Evolutionary conservation across 2,113 vertebrate species (phyloP).

Genomic region (Coptodon rendalli): DNA sequence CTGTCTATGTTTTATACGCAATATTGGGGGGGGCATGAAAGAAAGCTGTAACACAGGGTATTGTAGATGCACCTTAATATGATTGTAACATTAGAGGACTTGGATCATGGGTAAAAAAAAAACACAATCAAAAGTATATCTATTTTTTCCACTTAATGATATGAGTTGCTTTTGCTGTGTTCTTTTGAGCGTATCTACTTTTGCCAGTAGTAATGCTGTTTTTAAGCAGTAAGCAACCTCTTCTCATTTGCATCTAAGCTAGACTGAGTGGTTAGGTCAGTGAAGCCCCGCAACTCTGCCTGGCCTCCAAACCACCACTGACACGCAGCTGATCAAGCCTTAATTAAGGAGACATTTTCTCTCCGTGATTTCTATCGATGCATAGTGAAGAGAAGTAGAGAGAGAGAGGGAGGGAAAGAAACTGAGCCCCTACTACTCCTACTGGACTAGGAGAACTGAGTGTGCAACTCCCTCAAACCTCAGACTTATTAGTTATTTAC

Average conservation of each 20-base stretch:
- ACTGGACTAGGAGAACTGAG: slow-evolving; percentile 79
- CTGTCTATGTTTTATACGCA: neutral
- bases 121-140: neutral
- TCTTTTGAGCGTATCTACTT: slow-evolving; percentile 5
- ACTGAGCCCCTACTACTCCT: slow-evolving; percentile 81
- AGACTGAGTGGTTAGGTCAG: slow-evolving; percentile 44
- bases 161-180: neutral
- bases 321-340: slow-evolving; percentile 89
- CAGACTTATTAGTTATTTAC: slow-evolving; percentile 4
- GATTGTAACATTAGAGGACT: neutral
- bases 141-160: neutral
- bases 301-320: slow-evolving; percentile 80
- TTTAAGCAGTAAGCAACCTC: neutral
- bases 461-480: slow-evolving; percentile 16
- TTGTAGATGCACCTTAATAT: neutral
- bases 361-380: slow-evolving; percentile 94
- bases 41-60: neutral
- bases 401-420: slow-evolving; percentile 69
- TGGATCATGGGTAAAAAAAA: neutral
- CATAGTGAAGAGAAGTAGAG: slow-evolving; percentile 66
- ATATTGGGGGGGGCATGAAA: neutral
- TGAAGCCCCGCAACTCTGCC: slow-evolving; percentile 43
- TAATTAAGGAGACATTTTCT: slow-evolving; percentile 99
- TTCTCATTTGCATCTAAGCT: slow-evolving; percentile 41
- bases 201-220: neutral